Evolutionary conservation across 2,113 vertebrate species (phyloP).

Genomic region (human (Homo sapiens)): GRCh38 chr11:29363001-29363500

Average conservation of each 20-base stretch:
- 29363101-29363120: background rate
- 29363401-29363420: background rate
- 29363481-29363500: background rate
- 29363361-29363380: background rate
- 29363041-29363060: background rate
- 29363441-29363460: background rate
- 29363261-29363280: background rate
- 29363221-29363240: background rate
- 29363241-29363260: background rate
- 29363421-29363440: background rate
- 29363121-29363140: background rate
- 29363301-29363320: background rate
- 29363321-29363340: background rate
- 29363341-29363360: background rate
- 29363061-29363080: background rate
- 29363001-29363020: too few species aligned
- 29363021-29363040: too few species aligned
- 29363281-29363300: background rate
- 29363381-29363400: background rate
- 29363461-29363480: background rate
- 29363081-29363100: background rate
- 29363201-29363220: background rate
- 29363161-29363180: background rate
- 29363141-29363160: background rate
- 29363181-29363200: background rate